Conservation (phyloP, 2,888 invertebrate species). For the Oegoconia quadripuncta region DNA sequence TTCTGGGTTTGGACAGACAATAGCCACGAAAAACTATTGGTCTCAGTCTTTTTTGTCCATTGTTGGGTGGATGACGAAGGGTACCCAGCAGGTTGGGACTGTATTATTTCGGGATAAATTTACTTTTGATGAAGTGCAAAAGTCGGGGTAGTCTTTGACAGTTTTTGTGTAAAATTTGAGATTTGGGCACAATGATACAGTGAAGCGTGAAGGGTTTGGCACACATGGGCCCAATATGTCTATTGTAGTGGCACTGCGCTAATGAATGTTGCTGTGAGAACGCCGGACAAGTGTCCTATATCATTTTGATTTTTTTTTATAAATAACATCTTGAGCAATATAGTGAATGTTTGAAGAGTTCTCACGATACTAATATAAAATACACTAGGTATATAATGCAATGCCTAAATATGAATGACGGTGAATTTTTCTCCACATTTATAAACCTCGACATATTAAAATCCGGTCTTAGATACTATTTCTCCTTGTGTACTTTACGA, state of each 20-base stretch:
- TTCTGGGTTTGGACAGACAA: conserved; percentile 49
- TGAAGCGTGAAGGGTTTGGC: conserved; percentile 59
- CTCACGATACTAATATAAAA: conserved; percentile 18
- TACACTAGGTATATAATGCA: too few species aligned
- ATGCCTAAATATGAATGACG: too few species aligned
- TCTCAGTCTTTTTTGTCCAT: conserved; percentile 37
- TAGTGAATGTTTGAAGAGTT: conserved; percentile 21
- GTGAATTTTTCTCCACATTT: too few species aligned
- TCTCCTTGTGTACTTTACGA: too few species aligned
- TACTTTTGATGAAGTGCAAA: conserved; percentile 77
- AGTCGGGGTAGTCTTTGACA: conserved; percentile 63
- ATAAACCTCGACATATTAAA: too few species aligned
- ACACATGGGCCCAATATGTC: conserved; percentile 72
- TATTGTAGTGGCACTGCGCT: conserved; percentile 54
- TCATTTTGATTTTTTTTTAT: conserved; percentile 29
- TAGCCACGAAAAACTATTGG: conserved; percentile 37
- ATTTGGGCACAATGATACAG: conserved; percentile 57
- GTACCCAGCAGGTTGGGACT: conserved; percentile 58
- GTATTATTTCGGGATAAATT: conserved; percentile 67
- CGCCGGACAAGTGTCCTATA: conserved; percentile 29
- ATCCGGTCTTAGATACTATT: too few species aligned
- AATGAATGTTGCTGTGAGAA: conserved; percentile 61
- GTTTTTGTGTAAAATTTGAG: conserved; percentile 54
- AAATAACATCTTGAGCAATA: conserved; percentile 9
- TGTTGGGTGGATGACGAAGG: conserved; percentile 43